Evolutionary conservation across 2,888 invertebrate species (phyloP).

Genomic region (Lydus trimaculatus): DNA sequence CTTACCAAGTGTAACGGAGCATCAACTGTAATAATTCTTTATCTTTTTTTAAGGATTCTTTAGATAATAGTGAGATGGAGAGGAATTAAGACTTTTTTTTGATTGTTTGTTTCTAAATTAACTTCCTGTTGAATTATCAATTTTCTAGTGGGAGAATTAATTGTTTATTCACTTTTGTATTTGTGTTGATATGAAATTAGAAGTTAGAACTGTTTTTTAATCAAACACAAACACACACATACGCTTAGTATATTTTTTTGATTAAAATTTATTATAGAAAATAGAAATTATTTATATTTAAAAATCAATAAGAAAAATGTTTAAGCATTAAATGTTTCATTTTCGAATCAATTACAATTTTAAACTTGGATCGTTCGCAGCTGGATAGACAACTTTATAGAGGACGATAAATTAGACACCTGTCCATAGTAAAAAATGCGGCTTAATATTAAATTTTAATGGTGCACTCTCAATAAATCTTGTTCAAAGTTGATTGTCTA

Average conservation of each 20-base stretch:
- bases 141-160: not conserved
- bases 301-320: not conserved
- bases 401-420: conserved; percentile 28
- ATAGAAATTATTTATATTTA: not conserved
- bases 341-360: conserved; percentile 32
- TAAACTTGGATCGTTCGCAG: conserved; percentile 27
- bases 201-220: too few species aligned
- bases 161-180: too few species aligned
- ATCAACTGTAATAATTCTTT: conserved; percentile 19
- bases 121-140: conserved; percentile 1
- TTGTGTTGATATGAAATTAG: too few species aligned
- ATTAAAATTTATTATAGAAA: not conserved
- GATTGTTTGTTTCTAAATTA: too few species aligned
- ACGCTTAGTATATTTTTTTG: too few species aligned
- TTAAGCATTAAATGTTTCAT: conserved; percentile 25
- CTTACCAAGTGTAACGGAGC: conserved; percentile 19
- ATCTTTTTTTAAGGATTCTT: not conserved
- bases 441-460: conserved; percentile 14
- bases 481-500: conserved; percentile 4
- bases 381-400: conserved; percentile 34
- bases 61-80: not conserved
- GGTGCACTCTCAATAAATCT: conserved; percentile 9
- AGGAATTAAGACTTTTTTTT: not conserved
- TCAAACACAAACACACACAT: too few species aligned
- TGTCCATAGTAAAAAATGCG: conserved; percentile 22